Conservation (phyloP, 2,797 vertebrate genomes). For the Pseudomugil gertrudae region DNA sequence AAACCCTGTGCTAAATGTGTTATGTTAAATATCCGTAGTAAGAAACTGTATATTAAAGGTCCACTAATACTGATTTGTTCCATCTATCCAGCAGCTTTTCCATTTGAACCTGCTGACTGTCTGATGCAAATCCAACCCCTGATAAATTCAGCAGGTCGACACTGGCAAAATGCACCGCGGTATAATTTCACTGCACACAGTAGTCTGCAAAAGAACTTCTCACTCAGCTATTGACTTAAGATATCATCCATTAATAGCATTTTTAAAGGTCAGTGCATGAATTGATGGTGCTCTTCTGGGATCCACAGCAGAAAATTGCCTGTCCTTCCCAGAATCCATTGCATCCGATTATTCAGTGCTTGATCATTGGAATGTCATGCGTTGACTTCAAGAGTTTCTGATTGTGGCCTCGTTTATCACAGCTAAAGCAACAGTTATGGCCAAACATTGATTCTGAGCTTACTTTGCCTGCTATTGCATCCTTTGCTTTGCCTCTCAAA, state of each 20-base stretch:
- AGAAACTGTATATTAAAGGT: constrained; percentile 9
- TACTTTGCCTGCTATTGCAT: constrained; percentile 44
- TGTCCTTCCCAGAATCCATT: constrained; percentile 72
- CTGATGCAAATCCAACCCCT: constrained; percentile 8
- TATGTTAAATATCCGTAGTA: not conserved
- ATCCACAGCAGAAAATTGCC: constrained; percentile 73
- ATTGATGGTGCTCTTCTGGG: constrained; percentile 64
- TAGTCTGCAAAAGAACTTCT: constrained; percentile 31
- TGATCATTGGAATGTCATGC: constrained; percentile 70
- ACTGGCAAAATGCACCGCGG: constrained; percentile 13
- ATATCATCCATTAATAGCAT: constrained; percentile 66
- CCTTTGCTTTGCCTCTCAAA: constrained; percentile 49
- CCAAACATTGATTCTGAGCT: constrained; percentile 68
- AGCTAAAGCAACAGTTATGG: constrained; percentile 71
- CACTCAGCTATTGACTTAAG: constrained; percentile 52
- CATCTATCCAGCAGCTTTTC: constrained; percentile 27
- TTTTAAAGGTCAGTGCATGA: constrained; percentile 74
- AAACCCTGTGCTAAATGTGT: not conserved
- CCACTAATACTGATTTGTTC: constrained; percentile 2
- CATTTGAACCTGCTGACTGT: constrained; percentile 6
- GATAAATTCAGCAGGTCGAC: constrained; percentile 24
- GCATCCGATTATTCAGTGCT: constrained; percentile 68
- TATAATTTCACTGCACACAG: constrained; percentile 31
- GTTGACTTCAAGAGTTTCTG: constrained; percentile 55
- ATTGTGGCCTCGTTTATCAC: constrained; percentile 62